Evolutionary conservation across 2,888 invertebrate species (phyloP).

Genomic region (Elegia similella): DNA sequence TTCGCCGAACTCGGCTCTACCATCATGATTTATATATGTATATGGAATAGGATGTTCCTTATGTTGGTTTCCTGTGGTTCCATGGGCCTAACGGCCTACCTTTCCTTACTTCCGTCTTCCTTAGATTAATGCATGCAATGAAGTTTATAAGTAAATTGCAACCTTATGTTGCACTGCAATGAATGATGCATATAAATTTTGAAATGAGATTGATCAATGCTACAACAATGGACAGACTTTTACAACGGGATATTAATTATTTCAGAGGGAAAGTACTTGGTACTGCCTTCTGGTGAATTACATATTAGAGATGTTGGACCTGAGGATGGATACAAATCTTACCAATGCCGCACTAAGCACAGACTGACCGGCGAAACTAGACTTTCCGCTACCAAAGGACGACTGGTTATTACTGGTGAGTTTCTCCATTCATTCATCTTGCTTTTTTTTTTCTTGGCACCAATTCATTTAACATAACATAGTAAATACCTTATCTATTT

Average conservation of each 20-base stretch:
- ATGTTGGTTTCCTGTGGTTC: slow-evolving; percentile 60
- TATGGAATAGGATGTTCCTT: slow-evolving; percentile 54
- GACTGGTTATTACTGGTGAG: slow-evolving; percentile 97
- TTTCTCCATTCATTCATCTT: slow-evolving; percentile 27
- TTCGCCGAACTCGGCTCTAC: slow-evolving; percentile 25
- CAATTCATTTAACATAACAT: slow-evolving; percentile 10
- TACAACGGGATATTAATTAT: slow-evolving; percentile 25
- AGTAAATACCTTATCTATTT: too few relatives aligned
- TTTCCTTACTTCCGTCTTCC: slow-evolving; percentile 78
- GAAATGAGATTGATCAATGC: slow-evolving; percentile 17
- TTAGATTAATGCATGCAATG: slow-evolving; percentile 73
- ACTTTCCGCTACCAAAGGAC: slow-evolving; percentile 95
- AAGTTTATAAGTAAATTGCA: slow-evolving; percentile 72
- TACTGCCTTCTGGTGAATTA: slow-evolving; percentile 95
- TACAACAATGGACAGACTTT: slow-evolving; percentile 17
- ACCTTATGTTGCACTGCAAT: slow-evolving; percentile 58
- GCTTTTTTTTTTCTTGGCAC: slow-evolving; percentile 17
- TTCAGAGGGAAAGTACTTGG: slow-evolving; percentile 96
- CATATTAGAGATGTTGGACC: slow-evolving; percentile 97
- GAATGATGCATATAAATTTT: slow-evolving; percentile 22
- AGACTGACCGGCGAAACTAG: slow-evolving; percentile 95
- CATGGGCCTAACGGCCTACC: slow-evolving; percentile 84
- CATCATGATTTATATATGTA: slow-evolving; percentile 16
- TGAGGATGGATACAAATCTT: slow-evolving; percentile 96
- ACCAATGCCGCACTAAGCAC: slow-evolving; percentile 96